Evolutionary conservation across 2,113 vertebrate species (phyloP).

Genomic region (Zootoca vivipara): DNA sequence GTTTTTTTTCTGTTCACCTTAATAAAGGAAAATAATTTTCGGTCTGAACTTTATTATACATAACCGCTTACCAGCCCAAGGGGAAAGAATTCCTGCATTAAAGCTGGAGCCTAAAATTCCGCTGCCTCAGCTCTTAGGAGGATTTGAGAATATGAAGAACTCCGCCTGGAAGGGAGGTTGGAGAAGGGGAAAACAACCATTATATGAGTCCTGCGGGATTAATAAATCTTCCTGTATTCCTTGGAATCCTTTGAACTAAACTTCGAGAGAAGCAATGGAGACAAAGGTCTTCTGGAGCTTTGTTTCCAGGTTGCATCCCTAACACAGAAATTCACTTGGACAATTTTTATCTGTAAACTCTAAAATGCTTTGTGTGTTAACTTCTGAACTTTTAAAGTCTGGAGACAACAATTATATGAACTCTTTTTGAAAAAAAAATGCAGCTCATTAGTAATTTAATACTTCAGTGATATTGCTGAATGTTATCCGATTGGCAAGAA

Average conservation of each 20-base stretch:
- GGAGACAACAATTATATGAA: not conserved
- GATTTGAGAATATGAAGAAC: constrained; percentile 60
- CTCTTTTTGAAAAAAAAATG: not conserved
- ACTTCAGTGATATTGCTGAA: not conserved
- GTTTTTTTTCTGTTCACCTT: constrained; percentile 24
- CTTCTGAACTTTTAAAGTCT: not conserved
- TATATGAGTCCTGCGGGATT: constrained; percentile 71
- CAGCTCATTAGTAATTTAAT: not conserved
- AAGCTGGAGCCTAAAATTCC: constrained; percentile 62
- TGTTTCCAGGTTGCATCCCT: constrained; percentile 64
- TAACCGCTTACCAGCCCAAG: constrained; percentile 49
- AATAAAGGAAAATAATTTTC: constrained; percentile 44
- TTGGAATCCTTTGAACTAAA: constrained; percentile 79
- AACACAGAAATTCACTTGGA: constrained; percentile 54
- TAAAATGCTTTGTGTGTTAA: not conserved
- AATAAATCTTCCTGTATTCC: constrained; percentile 75
- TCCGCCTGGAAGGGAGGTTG: constrained; percentile 51
- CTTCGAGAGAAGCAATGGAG: constrained; percentile 67
- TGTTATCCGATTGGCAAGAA: not conserved
- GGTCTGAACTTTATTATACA: constrained; percentile 56
- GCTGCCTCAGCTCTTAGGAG: constrained; percentile 67
- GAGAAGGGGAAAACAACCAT: constrained; percentile 65
- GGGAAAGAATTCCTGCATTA: constrained; percentile 56
- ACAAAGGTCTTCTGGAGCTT: constrained; percentile 63
- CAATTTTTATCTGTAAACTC: constrained; percentile 28